Evolutionary conservation across 2,888 invertebrate genomes (phyloP), one percentile per base, ranked within the genome.

Genomic region (Drosophila gaucha): DNA sequence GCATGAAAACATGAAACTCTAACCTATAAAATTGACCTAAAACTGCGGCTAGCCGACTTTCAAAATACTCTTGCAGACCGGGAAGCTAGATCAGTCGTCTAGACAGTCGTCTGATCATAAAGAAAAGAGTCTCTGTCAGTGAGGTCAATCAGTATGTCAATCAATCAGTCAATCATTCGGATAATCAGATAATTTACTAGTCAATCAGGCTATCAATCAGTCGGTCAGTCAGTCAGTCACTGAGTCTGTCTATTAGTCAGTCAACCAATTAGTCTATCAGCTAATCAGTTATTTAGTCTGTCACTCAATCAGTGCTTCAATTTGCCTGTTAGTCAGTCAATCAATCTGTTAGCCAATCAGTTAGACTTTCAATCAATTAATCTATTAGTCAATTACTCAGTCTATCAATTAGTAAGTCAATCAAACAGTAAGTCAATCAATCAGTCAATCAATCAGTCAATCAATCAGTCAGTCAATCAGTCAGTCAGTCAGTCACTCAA

Each of bases 1-100:
- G 70, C 74, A 74, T 74, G 69, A 47, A 14, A 54, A 54, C 14
- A 56, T 51, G 8, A 12, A 49, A 47, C 14, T 47, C 10, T 22
- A 20, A 56, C 46, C 22, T 16, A 50, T 20, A 41, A 28, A 26
- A 14, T 4, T 4, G 6, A 41, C 10, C 4, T 14, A 6, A 8
- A 9, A 20, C 47, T 58, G 47, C 51, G 9, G 14, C 14, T 46
- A 9, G 38, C 38, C 62, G 35, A 30, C 36, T 33, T 49, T 44
- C 2, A n/a, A 20, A 36, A 56, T 72, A 58, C 26, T 18, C 47
- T 72, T 67, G 67, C 63, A 62, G 41, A 18, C 8, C n/a, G 38
- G 12, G 9, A 28, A 28, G 28, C 6, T 9, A 2, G 28, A 3
- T 6, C 6, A 28, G 28, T n/a, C n/a, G n/a, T n/a, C n/a, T n/a